These are phyloP conservation scores for Anaspis maculata DNA, from an alignment of 2,888 invertebrate species.

Conservation along the genomic window DNA sequence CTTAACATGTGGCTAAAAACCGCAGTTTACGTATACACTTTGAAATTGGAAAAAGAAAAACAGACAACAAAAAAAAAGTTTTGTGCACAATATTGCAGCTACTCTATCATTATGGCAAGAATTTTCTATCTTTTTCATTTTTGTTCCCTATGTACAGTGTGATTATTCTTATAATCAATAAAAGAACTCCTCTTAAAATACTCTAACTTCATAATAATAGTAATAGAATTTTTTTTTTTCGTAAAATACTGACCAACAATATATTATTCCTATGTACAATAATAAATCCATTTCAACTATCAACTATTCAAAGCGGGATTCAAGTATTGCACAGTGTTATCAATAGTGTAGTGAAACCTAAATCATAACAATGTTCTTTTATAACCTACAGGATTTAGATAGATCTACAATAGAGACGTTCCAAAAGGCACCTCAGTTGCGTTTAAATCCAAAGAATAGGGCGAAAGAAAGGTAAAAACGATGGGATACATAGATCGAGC, in stretches of 20 bases:
- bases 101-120: slow-evolving; percentile 1
- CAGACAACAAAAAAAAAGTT: not conserved
- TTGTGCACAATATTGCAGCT: not conserved
- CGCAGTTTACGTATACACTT: no score
- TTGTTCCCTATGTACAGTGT: slow-evolving; percentile 25
- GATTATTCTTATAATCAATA: no score
- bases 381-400: slow-evolving; percentile 12
- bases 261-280: slow-evolving; percentile 17
- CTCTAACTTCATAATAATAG: no score
- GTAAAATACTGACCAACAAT: slow-evolving; percentile 37
- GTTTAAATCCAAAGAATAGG: slow-evolving; percentile 11
- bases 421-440: slow-evolving; percentile 28
- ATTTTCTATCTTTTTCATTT: slow-evolving; percentile 11
- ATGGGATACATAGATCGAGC: slow-evolving; percentile 8
- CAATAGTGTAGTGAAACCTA: no score
- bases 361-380: no score
- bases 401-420: slow-evolving; percentile 17
- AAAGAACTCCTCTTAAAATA: no score
- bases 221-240: no score
- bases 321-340: no score
- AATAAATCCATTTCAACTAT: no score
- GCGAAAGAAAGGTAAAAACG: no score
- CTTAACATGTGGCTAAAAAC: slow-evolving; percentile 2
- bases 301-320: no score
- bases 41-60: not conserved